These are phyloP conservation scores for Bombus superbus DNA, from an alignment of 1,140 invertebrate genomes.

Conservation along the genomic window DNA sequence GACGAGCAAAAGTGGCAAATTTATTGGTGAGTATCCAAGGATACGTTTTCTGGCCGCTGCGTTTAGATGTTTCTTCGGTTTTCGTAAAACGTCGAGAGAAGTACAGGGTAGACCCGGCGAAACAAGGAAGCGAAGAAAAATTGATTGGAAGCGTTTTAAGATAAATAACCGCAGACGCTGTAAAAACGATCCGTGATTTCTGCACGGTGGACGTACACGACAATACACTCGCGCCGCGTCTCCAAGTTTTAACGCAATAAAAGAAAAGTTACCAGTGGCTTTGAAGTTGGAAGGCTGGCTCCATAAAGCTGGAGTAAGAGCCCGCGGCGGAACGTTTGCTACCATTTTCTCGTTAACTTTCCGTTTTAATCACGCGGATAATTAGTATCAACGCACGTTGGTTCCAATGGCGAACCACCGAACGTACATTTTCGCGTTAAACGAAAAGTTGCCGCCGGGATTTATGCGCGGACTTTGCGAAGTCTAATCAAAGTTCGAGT, in stretches of 20 bases:
- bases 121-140: neutral
- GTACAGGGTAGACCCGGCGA: too few species aligned
- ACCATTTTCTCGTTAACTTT: constrained; percentile 25
- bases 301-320: constrained; percentile 40
- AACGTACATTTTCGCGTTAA: neutral
- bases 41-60: too few species aligned
- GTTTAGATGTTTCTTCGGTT: too few species aligned
- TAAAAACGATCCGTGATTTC: constrained; percentile 10
- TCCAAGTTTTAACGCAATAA: constrained; percentile 58
- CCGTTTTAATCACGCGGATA: constrained; percentile 14
- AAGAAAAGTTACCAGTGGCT: constrained; percentile 47
- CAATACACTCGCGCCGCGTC: constrained; percentile 31
- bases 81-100: too few species aligned
- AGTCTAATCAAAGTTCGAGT: neutral
- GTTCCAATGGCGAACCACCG: neutral
- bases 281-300: constrained; percentile 19
- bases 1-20: too few species aligned
- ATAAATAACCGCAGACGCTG: too few species aligned
- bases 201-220: constrained; percentile 12
- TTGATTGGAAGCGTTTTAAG: neutral
- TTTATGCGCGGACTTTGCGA: neutral
- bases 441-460: neutral
- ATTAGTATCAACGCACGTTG: constrained; percentile 11
- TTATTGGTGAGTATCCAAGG: too few species aligned
- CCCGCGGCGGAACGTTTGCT: neutral